Base-by-base conservation (phyloP, 2,888 invertebrate species). In the Cordilura impudica region DNA sequence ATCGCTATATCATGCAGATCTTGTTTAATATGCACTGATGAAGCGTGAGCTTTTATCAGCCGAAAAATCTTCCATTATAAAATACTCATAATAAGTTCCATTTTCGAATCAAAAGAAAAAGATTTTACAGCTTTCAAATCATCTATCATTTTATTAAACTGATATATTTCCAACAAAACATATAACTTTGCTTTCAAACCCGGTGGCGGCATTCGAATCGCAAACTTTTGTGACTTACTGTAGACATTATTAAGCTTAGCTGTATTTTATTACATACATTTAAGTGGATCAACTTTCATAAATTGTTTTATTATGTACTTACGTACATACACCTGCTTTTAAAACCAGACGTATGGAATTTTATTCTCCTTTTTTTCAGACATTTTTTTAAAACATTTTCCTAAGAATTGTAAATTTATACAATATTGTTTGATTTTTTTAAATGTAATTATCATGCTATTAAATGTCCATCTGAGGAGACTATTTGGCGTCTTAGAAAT, bases 401-500 rank as follows among this genome's bases (percentile, higher is more conserved):
- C 39, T 18, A 53, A 53, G 74, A 78, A 74, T 78, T 78, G 60
- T 53, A 70, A 78, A 65, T 70, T 69, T 74, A 74, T 78, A 54
- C 66, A 73, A 67, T 63, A 49, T 60, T 35, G 6, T 26, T 26
- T 12, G 19, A 12, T 18, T 39, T 58, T 18, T 35, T 72, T n/a
- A n/a, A 29, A 16, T 75, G 54, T 31, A 60, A 49, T 70, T 66
- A 65, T 69, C 58, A 63, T 51, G 31, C 16, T 47, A 63, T 78
- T 73, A 73, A 61, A 78, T 78, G 70, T 70, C 78, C 73, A 74
- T 78, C 69, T 70, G 74, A 47, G 78, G 69, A 78, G 78, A 78
- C 78, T 35, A 65, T 73, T 74, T 74, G 78, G 78, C 78, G 78
- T 66, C 78, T 65, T 60, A 70, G 60, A 45, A 70, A 65, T 74